These are phyloP conservation scores for Corvus hawaiiensis DNA, from an alignment of 2,113 vertebrate genomes.

Conservation along the genomic window DNA sequence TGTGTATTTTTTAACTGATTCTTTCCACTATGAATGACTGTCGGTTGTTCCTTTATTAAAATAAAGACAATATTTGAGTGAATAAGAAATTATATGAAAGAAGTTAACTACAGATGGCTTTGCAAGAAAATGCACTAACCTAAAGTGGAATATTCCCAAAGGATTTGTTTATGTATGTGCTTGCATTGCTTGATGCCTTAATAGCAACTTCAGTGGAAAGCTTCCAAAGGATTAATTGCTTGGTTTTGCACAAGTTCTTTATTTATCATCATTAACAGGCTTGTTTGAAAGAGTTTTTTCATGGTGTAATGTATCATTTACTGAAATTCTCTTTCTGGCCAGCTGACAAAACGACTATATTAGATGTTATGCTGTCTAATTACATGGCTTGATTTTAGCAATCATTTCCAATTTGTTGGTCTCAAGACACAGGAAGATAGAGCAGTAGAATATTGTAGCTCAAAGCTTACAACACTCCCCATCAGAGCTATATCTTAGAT, in stretches of 20 bases:
- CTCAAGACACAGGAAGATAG: slow-evolving; percentile 11
- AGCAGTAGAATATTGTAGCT: neutral
- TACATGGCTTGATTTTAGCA: slow-evolving; percentile 53
- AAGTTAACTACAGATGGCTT: neutral
- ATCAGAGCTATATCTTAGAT: neutral
- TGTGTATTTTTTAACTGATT: neutral
- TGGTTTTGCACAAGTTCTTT: slow-evolving; percentile 55
- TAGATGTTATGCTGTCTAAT: slow-evolving; percentile 62
- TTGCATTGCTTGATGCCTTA: slow-evolving; percentile 45
- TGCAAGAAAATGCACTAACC: neutral
- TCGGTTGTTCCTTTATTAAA: neutral
- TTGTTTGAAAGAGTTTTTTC: slow-evolving; percentile 38
- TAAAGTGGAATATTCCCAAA: slow-evolving; percentile 7
- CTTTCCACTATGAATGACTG: neutral
- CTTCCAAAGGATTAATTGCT: slow-evolving; percentile 65
- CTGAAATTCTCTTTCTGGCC: slow-evolving; percentile 59
- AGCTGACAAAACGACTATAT: slow-evolving; percentile 53
- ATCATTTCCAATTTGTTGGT: slow-evolving; percentile 63
- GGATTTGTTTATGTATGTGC: slow-evolving; percentile 40
- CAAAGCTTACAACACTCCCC: neutral
- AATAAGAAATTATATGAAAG: neutral
- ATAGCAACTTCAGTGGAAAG: slow-evolving; percentile 48
- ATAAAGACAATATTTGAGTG: neutral
- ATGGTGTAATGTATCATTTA: slow-evolving; percentile 59
- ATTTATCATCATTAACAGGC: slow-evolving; percentile 65